phyloP scores from a whole-genome alignment of 2,797 vertebrate genomes.

The Parauchenoglanis ngamensis region DNA sequence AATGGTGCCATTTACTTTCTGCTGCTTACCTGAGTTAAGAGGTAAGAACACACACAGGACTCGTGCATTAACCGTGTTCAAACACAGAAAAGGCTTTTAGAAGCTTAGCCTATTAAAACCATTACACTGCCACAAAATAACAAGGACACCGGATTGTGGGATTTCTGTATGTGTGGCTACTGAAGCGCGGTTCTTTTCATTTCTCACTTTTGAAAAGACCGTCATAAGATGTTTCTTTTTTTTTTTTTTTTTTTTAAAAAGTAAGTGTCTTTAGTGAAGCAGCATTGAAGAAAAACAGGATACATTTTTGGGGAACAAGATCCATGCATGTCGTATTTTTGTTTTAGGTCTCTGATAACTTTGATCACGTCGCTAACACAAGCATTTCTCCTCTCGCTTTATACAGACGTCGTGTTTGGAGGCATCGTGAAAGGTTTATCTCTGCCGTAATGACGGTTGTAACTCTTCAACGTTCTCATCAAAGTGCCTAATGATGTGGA shows the following conservation, averaged over 20 bases:
- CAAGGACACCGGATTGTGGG: constrained; percentile 16
- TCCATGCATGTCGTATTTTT: not conserved
- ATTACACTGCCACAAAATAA: constrained; percentile 23
- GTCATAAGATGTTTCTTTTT: not conserved
- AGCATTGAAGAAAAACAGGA: not conserved
- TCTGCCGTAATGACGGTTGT: constrained; percentile 55
- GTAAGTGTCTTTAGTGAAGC: constrained; percentile 1
- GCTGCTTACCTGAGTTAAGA: constrained; percentile 19
- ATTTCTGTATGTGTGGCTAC: constrained; percentile 25
- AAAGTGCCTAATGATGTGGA: constrained; percentile 63
- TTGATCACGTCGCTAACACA: not conserved
- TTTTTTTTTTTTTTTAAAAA: not conserved
- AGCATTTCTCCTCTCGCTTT: constrained; percentile 30
- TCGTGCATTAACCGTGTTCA: not conserved
- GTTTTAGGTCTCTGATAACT: constrained; percentile 38
- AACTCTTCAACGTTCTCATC: constrained; percentile 54
- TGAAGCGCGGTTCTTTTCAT: constrained; percentile 17
- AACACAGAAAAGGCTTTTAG: constrained; percentile 45
- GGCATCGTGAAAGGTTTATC: constrained; percentile 47
- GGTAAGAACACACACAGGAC: not conserved
- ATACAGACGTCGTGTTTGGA: constrained; percentile 27
- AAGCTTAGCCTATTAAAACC: constrained; percentile 37
- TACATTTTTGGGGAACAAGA: no score
- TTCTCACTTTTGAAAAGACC: constrained; percentile 20
- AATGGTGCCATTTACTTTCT: constrained; percentile 18